Evolutionary conservation across 2,888 invertebrate genomes (phyloP).

Genomic region (Gastracanthus pulcherrimus): DNA sequence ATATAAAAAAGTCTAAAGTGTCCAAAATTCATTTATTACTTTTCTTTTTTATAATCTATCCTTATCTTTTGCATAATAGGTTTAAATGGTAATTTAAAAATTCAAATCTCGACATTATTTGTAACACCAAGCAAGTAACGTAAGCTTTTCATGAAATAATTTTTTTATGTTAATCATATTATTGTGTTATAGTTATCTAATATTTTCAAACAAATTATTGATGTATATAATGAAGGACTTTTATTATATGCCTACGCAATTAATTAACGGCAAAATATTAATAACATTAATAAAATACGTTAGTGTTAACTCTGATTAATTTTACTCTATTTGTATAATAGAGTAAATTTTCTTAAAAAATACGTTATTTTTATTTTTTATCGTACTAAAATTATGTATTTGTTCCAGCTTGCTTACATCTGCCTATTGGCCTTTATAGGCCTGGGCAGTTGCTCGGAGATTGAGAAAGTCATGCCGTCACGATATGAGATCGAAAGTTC

Average conservation of each 20-base stretch:
- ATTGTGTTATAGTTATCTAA: background rate
- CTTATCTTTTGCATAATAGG: too few relatives aligned
- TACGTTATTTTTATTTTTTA: background rate
- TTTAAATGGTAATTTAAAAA: background rate
- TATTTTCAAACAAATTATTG: too few relatives aligned
- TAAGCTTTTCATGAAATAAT: background rate
- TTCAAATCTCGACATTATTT: background rate
- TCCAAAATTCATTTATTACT: too few relatives aligned
- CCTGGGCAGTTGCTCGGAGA: conserved; percentile 65
- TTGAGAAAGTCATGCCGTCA: conserved; percentile 65
- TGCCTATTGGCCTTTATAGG: conserved; percentile 68
- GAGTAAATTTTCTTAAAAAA: conserved; percentile 11
- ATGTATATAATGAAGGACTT: too few relatives aligned
- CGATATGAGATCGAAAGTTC: conserved; percentile 71
- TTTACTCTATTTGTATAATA: too few relatives aligned
- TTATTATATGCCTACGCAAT: too few relatives aligned
- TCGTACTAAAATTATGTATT: conserved; percentile 19
- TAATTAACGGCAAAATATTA: too few relatives aligned
- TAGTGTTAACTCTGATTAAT: too few relatives aligned
- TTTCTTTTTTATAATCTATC: too few relatives aligned
- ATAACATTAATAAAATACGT: too few relatives aligned
- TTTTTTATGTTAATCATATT: background rate
- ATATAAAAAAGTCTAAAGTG: too few relatives aligned
- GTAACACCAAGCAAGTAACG: background rate
- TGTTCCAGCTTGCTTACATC: conserved; percentile 66